Percentiles rank a stretch among this genome's conserved stretches.
phyloP scores from a whole-genome alignment of 2,888 invertebrate species.

The Machimus rusticus region DNA sequence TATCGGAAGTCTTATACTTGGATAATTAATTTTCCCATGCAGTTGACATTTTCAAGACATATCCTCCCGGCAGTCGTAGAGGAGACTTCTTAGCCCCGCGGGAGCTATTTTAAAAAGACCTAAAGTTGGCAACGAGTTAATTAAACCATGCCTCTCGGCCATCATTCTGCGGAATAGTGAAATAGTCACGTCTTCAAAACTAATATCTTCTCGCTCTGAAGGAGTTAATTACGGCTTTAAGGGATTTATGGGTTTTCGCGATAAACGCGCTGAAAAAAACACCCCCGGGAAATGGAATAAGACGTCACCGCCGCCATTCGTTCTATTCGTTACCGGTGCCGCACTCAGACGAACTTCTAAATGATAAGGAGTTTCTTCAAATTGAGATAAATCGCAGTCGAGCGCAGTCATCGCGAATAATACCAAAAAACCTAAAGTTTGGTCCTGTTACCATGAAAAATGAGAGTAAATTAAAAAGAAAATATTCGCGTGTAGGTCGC shows the following conservation, averaged over 20 bases:
- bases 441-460: background rate
- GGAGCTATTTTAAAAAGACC: background rate
- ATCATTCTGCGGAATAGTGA: background rate
- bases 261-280: background rate
- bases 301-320: background rate
- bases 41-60: background rate
- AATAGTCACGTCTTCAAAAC: background rate
- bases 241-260: background rate
- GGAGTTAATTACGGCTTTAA: background rate
- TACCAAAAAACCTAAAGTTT: background rate
- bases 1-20: background rate
- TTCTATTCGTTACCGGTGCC: background rate
- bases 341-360: background rate
- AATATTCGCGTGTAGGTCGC: background rate
- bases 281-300: background rate
- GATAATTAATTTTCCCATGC: background rate
- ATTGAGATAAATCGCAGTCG: background rate
- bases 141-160: background rate
- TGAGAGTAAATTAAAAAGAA: background rate
- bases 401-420: background rate
- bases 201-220: background rate
- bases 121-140: background rate
- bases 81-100: background rate
- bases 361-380: background rate
- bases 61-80: background rate